phyloP scores from a whole-genome alignment of 2,113 vertebrate species.

The Odontophorus gujanensis region DNA sequence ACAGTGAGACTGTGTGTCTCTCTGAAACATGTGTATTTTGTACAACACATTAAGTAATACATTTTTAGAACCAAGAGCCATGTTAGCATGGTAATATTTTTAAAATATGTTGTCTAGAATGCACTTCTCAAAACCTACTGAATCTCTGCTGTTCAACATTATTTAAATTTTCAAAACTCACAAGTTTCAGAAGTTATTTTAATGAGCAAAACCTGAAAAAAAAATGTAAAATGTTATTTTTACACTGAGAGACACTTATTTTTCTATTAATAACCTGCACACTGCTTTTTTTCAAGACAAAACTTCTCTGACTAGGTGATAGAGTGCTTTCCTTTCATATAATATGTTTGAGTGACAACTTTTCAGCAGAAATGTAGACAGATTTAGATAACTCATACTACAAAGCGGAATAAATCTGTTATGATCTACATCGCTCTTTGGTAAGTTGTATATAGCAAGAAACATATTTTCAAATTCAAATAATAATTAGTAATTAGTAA shows the following conservation, averaged over 20 bases:
- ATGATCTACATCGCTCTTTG: neutral
- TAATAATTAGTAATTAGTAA: neutral
- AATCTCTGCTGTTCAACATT: neutral
- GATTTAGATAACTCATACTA: neutral
- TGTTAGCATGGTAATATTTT: neutral
- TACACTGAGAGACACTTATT: neutral
- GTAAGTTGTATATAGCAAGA: neutral
- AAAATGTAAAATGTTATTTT: neutral
- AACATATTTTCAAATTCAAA: neutral
- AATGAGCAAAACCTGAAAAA: neutral
- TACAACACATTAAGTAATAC: neutral
- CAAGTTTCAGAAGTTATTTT: neutral
- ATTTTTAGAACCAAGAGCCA: neutral
- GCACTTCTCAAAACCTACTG: neutral
- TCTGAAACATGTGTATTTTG: neutral
- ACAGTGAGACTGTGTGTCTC: neutral
- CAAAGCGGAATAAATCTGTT: neutral
- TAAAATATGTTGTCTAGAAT: neutral
- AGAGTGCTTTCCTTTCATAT: neutral
- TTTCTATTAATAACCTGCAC: neutral
- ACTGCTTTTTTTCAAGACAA: neutral
- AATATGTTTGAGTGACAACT: neutral
- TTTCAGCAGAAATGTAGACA: conserved; percentile 9
- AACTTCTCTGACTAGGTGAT: neutral
- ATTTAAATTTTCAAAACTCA: neutral